These are phyloP conservation scores for Arvicanthis niloticus DNA, from an alignment of 2,113 vertebrate species.

Conservation along the genomic window DNA sequence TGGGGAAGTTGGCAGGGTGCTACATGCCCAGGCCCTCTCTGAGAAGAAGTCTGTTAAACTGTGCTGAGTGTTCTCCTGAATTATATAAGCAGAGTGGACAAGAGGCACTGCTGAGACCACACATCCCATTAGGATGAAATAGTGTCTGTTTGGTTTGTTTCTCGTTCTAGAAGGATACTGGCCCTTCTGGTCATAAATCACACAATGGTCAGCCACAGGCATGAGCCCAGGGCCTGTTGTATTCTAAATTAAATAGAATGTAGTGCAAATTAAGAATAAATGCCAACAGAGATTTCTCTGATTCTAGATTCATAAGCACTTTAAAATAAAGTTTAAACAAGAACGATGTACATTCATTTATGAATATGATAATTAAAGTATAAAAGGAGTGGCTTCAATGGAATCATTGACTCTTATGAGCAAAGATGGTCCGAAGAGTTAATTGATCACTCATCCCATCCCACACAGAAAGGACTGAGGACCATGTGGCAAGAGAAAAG, in stretches of 20 bases:
- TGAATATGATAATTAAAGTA: constrained; percentile 8
- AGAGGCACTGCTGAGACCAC: not conserved
- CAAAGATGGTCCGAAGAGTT: not conserved
- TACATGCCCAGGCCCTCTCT: constrained; percentile 24
- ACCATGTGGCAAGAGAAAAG: not conserved
- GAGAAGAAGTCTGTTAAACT: constrained; percentile 42
- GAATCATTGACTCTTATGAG: not conserved
- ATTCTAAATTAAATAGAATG: not conserved
- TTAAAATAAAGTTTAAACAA: constrained; percentile 12
- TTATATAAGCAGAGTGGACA: constrained; percentile 60
- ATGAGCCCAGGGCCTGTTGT: not conserved
- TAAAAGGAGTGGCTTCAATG: not conserved
- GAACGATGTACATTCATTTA: constrained; percentile 14
- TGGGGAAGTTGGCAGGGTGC: constrained; percentile 69
- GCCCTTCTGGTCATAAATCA: constrained; percentile 37
- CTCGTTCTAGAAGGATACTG: not conserved
- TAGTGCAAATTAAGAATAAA: not conserved
- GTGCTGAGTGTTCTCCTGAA: not conserved
- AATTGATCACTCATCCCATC: not conserved
- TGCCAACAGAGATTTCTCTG: not conserved
- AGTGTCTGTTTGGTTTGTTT: constrained; percentile 17
- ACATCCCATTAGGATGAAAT: constrained; percentile 14
- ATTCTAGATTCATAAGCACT: not conserved
- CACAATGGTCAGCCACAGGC: not conserved
- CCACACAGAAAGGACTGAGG: not conserved